Base-by-base conservation (phyloP, 2,113 vertebrate genomes). In the Chrysochloris asiatica region DNA sequence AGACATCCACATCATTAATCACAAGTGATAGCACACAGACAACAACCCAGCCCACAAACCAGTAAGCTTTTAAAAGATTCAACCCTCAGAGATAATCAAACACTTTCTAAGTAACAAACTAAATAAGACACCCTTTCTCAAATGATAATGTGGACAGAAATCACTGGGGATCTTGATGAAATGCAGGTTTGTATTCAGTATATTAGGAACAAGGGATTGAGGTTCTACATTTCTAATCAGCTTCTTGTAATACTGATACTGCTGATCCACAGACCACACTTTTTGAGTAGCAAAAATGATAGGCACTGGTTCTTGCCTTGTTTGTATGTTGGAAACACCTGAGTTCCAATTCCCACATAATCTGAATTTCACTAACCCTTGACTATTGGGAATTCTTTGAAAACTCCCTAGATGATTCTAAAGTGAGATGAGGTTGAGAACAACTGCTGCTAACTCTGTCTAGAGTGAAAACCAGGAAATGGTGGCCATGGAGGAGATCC, bases 201-300 rank as follows among this genome's bases (percentile, higher is more conserved):
- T 33, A 4, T 8, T 24, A 0, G 47, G 41, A 45, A 9, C 10
- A 14, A 56, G 50, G 41, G 41, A 69, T 52, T 9, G 10, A 59
- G 72, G 50, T 21, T 38, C 47, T 41, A 17, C 4, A 0, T 76
- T n/a, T 9, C 8, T 30, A 41, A 5, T 9, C 22, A 24, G 72
- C 26, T 28, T 5, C 4, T 0, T 0, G 6, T 10, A 38, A 47
- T 3, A 3, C 22, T 22, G 17, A 24, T 0, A 10, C 22, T 30
- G 19, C 38, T 30, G 3, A 22, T 6, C 81, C 8, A 3, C 1
- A n/a, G 38, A 22, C 36, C 45, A 41, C 13, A 65, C 11, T 22
- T 16, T 22, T 16, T 4, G 16, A 82, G 77, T 36, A 86, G 41
- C 84, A 10, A 48, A 45, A 24, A 17, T 1, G 13, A 63, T 11